Evolutionary conservation across 2,113 vertebrate species (phyloP).

Genomic region (Falco punctatus): DNA sequence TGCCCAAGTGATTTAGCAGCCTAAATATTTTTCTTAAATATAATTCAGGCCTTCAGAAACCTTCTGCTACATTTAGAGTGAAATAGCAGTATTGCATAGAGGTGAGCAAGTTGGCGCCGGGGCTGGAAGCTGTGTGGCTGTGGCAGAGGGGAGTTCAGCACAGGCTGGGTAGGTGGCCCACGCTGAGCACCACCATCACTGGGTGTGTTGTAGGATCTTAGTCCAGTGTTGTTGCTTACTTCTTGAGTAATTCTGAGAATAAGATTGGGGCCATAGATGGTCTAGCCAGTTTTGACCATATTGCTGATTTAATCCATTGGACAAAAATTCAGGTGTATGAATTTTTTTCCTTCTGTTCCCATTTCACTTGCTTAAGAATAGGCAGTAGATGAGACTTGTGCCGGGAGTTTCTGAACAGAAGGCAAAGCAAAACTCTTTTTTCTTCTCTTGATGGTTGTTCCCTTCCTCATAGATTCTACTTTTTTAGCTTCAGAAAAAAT

Average conservation of each 20-base stretch:
- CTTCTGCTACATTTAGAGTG: not conserved
- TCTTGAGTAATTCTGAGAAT: not conserved
- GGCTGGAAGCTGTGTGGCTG: not conserved
- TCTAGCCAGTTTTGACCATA: not conserved
- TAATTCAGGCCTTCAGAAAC: not conserved
- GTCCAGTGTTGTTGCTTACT: not conserved
- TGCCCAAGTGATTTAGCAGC: not conserved
- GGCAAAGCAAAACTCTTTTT: not conserved
- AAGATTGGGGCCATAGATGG: not conserved
- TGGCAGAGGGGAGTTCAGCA: not conserved
- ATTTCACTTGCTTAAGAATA: not conserved
- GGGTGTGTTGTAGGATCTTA: not conserved
- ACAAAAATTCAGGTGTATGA: not conserved
- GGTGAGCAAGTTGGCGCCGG: not conserved
- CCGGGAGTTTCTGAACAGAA: not conserved
- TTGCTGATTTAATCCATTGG: not conserved
- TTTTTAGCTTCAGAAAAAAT: not conserved
- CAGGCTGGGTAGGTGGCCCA: not conserved
- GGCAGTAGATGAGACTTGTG: not conserved
- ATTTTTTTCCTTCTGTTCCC: not conserved
- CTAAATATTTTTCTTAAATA: not conserved
- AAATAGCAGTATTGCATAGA: not conserved
- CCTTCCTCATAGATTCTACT: not conserved
- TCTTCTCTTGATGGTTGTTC: not conserved
- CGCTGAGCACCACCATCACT: not conserved